phyloP scores from a whole-genome alignment of 1,140 invertebrate species.

The Venustaconcha ellipsiformis region DNA sequence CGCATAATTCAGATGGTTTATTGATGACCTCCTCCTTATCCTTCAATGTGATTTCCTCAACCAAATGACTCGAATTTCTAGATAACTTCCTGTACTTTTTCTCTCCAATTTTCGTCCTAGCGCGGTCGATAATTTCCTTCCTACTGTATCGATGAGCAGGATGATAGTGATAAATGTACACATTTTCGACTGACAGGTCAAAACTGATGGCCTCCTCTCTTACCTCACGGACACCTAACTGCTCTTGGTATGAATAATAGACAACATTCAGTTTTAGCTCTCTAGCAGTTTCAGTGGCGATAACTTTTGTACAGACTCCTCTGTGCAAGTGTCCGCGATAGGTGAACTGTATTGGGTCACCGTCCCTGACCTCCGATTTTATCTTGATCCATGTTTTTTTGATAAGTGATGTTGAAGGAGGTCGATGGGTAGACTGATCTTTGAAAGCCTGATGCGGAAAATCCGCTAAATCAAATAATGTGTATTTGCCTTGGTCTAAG shows the following conservation, averaged over 20 bases:
- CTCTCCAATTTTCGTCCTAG: slow-evolving; percentile 2
- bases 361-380: slow-evolving; percentile 4
- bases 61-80: slow-evolving; percentile 5
- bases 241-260: neutral
- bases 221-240: neutral
- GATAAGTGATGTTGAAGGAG: neutral
- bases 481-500: too few species aligned
- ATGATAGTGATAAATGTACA: slow-evolving; percentile 25
- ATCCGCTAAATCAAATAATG: too few species aligned
- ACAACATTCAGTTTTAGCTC: slow-evolving; percentile 1
- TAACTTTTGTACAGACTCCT: slow-evolving; percentile 8
- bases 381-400: slow-evolving; percentile 6
- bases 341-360: slow-evolving; percentile 11
- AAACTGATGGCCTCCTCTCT: slow-evolving; percentile 5
- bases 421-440: neutral
- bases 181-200: slow-evolving; percentile 1
- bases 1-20: neutral
- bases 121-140: slow-evolving; percentile 11
- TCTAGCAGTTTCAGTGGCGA: neutral
- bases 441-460: neutral
- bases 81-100: slow-evolving; percentile 2
- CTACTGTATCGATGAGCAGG: slow-evolving; percentile 8
- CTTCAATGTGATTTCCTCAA: slow-evolving; percentile 12
- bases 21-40: neutral
- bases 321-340: slow-evolving; percentile 11